phyloP scores from a whole-genome alignment of 2,888 invertebrate genomes.

The Drosophila mayaguana region DNA sequence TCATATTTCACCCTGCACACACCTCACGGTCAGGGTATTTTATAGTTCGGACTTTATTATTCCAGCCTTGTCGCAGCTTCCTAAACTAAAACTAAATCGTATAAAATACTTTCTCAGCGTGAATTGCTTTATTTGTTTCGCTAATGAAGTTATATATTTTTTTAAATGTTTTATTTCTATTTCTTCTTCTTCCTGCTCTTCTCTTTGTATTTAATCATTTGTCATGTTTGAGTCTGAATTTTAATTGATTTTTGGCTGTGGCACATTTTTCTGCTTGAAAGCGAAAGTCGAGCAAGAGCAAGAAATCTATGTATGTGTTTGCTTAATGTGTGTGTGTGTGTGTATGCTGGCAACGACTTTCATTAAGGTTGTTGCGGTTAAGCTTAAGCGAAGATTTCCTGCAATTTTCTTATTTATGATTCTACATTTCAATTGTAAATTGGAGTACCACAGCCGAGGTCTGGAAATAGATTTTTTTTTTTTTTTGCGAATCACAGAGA shows the following conservation, averaged over 20 bases:
- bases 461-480: slow-evolving; percentile 34
- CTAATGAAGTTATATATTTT: slow-evolving; percentile 33
- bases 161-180: background rate
- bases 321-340: background rate
- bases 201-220: slow-evolving; percentile 7
- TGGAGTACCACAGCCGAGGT: slow-evolving; percentile 39
- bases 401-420: slow-evolving; percentile 76
- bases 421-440: slow-evolving; percentile 55
- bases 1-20: background rate
- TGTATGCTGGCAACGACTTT: slow-evolving; percentile 33
- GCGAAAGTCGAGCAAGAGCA: slow-evolving; percentile 36
- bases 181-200: slow-evolving; percentile 8
- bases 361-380: slow-evolving; percentile 35
- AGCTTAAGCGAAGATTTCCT: slow-evolving; percentile 77
- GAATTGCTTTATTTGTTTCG: slow-evolving; percentile 49
- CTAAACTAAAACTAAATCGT: background rate
- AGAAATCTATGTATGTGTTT: slow-evolving; percentile 1
- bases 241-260: slow-evolving; percentile 44
- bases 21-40: slow-evolving; percentile 1
- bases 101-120: slow-evolving; percentile 20
- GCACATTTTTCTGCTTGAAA: slow-evolving; percentile 33
- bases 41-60: background rate
- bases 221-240: slow-evolving; percentile 18
- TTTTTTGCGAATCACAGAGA: slow-evolving; percentile 21
- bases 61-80: slow-evolving; percentile 3